Conservation (phyloP, 2,888 invertebrate genomes). For the Lumbricus terrestris region DNA sequence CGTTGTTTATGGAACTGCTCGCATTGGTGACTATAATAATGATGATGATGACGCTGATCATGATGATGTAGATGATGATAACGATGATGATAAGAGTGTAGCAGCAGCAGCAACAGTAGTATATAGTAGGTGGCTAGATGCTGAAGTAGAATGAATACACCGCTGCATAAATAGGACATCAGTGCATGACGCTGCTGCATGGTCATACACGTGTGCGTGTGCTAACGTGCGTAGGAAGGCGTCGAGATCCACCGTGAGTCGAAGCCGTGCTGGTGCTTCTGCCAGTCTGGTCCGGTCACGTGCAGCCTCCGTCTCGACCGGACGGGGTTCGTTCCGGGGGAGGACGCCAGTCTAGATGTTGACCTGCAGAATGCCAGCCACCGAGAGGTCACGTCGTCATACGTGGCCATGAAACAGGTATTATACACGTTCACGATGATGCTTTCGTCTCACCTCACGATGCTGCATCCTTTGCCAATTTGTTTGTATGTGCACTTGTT, state of each 20-base stretch:
- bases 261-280: constrained; percentile 37
- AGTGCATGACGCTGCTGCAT: background rate
- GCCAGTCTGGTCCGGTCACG: constrained; percentile 36
- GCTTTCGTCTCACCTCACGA: too few relatives aligned
- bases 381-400: constrained; percentile 38
- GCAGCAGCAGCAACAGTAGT: too few relatives aligned
- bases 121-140: too few relatives aligned
- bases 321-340: constrained; percentile 40
- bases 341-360: constrained; percentile 41
- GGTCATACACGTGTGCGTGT: background rate
- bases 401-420: constrained; percentile 42
- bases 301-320: constrained; percentile 38
- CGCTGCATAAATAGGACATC: too few relatives aligned
- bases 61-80: background rate
- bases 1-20: background rate
- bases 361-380: constrained; percentile 38
- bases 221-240: constrained; percentile 27
- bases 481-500: too few relatives aligned
- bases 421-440: background rate
- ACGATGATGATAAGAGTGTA: background rate
- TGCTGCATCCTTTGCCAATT: too few relatives aligned
- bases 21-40: background rate
- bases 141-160: too few relatives aligned
- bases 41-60: background rate
- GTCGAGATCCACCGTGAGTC: constrained; percentile 32